phyloP scores from a whole-genome alignment of 2,888 invertebrate genomes.

The Capitulum mitella region DNA sequence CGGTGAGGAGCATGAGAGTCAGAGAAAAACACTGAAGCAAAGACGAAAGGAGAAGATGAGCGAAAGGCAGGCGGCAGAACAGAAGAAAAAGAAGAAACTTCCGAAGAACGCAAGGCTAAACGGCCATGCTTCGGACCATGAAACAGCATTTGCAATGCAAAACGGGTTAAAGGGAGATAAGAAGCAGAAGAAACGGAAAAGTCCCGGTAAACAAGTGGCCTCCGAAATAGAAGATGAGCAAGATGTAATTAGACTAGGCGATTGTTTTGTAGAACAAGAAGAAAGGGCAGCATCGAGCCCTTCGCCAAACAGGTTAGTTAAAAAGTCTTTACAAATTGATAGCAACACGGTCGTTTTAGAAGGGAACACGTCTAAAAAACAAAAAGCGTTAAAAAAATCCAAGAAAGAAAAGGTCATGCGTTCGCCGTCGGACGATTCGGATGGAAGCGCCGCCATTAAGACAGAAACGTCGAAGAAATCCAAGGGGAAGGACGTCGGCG shows the following conservation, averaged over 20 bases:
- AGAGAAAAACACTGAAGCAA: not conserved
- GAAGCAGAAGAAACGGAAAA: not conserved
- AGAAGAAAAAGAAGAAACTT: not conserved
- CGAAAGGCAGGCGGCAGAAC: not conserved
- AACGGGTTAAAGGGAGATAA: not conserved
- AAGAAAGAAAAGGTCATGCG: no score
- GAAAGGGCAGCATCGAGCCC: no score
- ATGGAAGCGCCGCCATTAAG: not conserved
- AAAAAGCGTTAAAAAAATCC: no score
- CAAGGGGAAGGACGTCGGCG: no score
- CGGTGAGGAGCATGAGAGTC: not conserved
- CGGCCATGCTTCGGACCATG: not conserved
- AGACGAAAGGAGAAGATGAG: not conserved
- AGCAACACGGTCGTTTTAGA: no score
- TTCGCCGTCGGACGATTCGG: no score
- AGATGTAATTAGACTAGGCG: no score
- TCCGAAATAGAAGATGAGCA: not conserved
- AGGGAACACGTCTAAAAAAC: no score
- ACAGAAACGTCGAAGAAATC: not conserved
- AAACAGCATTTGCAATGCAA: not conserved
- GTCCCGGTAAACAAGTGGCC: not conserved
- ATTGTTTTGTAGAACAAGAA: no score
- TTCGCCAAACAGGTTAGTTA: no score
- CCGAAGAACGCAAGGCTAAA: not conserved
- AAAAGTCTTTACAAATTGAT: no score